A percentile compares a stretch with the other conserved stretches of the same genome.
These are phyloP conservation scores for Xyrauchen texanus DNA, from an alignment of 2,113 vertebrate species.

Conservation along the genomic window DNA sequence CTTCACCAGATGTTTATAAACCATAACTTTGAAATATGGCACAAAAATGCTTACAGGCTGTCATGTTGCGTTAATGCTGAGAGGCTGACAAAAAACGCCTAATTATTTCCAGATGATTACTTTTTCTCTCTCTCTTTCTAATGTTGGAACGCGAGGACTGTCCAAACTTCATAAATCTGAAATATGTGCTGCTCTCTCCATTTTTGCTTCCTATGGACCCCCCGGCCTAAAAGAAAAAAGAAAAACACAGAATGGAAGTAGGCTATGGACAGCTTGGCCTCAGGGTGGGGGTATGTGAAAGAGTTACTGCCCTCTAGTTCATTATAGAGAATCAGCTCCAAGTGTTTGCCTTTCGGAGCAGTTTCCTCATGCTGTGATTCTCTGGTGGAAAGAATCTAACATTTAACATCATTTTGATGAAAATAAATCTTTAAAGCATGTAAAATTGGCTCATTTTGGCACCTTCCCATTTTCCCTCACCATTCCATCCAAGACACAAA, in stretches of 20 bases:
- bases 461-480: conserved; percentile 6
- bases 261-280: conserved; percentile 34
- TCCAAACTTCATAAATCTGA: conserved; percentile 82
- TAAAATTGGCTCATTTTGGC: conserved; percentile 17
- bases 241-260: conserved; percentile 62
- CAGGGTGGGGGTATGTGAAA: conserved; percentile 17
- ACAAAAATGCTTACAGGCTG: conserved; percentile 67
- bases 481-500: conserved; percentile 15
- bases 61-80: conserved; percentile 65
- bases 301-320: conserved; percentile 51
- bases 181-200: conserved; percentile 71
- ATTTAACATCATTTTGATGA: conserved; percentile 31
- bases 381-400: conserved; percentile 24
- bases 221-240: conserved; percentile 40
- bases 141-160: conserved; percentile 83
- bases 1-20: conserved; percentile 68
- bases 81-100: conserved; percentile 77
- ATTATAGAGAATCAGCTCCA: conserved; percentile 46
- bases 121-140: conserved; percentile 57
- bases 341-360: conserved; percentile 34
- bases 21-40: conserved; percentile 66
- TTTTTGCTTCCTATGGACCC: conserved; percentile 57
- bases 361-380: conserved; percentile 28
- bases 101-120: conserved; percentile 91
- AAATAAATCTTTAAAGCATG: conserved; percentile 18